Evolutionary conservation across 2,888 invertebrate genomes (phyloP).

Genomic region (Protodeltote pygarga): DNA sequence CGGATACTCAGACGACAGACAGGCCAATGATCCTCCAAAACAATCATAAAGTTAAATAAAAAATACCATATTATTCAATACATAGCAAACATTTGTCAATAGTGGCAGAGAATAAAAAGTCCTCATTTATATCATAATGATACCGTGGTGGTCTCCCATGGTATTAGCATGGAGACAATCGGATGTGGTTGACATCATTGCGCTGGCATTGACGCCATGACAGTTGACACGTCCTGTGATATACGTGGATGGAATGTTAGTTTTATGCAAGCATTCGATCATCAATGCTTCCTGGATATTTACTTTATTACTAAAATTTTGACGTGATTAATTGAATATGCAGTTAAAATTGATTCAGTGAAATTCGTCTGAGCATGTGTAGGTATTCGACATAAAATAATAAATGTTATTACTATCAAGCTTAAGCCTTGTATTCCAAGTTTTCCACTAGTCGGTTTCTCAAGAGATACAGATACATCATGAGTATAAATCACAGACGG

Average conservation of each 20-base stretch:
- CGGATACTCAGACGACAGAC: constrained; percentile 42
- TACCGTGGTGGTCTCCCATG: constrained; percentile 65
- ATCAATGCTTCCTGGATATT: constrained; percentile 58
- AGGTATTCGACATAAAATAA: too few species aligned
- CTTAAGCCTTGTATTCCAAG: too few species aligned
- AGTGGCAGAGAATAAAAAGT: constrained; percentile 63
- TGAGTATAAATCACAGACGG: constrained; percentile 23
- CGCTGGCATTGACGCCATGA: constrained; percentile 62
- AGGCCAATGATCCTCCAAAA: constrained; percentile 12
- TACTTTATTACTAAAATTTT: constrained; percentile 30
- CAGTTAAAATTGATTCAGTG: constrained; percentile 12
- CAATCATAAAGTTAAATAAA: constrained; percentile 6
- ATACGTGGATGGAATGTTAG: constrained; percentile 70
- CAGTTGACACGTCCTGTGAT: constrained; percentile 73
- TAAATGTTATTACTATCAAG: too few species aligned
- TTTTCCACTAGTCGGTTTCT: too few species aligned
- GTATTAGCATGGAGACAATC: constrained; percentile 76
- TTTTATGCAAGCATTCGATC: constrained; percentile 43
- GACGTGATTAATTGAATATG: constrained; percentile 12
- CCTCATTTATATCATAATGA: constrained; percentile 55
- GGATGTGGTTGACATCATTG: constrained; percentile 72
- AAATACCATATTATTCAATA: constrained; percentile 71
- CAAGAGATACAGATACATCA: constrained; percentile 12
- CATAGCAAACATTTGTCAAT: constrained; percentile 66
- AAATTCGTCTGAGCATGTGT: constrained; percentile 1